phyloP scores from a whole-genome alignment of 2,888 invertebrate species.

The Macrophya annulata region DNA sequence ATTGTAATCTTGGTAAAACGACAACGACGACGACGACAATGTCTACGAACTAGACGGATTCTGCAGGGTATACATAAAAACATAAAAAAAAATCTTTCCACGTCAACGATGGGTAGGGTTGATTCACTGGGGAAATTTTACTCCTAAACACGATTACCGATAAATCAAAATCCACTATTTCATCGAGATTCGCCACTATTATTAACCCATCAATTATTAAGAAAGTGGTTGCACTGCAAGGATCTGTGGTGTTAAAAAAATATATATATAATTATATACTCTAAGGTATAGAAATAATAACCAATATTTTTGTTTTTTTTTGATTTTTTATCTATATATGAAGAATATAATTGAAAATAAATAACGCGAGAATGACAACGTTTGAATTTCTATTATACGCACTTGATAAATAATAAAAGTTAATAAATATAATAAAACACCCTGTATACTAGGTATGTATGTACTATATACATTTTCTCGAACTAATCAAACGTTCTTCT shows the following conservation, averaged over 20 bases:
- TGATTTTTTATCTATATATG: neutral
- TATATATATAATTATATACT: too few relatives aligned
- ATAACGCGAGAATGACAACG: neutral
- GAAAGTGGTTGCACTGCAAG: too few relatives aligned
- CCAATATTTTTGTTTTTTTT: too few relatives aligned
- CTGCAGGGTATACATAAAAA: neutral
- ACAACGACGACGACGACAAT: slow-evolving; percentile 6
- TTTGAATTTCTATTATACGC: neutral
- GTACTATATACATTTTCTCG: neutral
- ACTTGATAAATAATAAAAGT: neutral
- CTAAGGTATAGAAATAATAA: too few relatives aligned
- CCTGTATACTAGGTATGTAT: neutral
- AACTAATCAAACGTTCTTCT: slow-evolving; percentile 1
- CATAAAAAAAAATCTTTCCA: neutral
- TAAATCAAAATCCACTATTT: slow-evolving; percentile 10
- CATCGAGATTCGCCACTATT: neutral
- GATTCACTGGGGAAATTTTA: slow-evolving; percentile 49
- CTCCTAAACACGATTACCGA: slow-evolving; percentile 8
- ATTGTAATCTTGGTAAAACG: slow-evolving; percentile 40
- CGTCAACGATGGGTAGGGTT: neutral
- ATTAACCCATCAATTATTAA: neutral
- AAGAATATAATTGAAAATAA: neutral
- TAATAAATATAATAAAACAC: neutral
- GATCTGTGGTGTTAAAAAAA: too few relatives aligned
- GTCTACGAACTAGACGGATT: slow-evolving; percentile 12